Conservation (phyloP, 2,888 invertebrate species). For the Anorthoa munda region DNA sequence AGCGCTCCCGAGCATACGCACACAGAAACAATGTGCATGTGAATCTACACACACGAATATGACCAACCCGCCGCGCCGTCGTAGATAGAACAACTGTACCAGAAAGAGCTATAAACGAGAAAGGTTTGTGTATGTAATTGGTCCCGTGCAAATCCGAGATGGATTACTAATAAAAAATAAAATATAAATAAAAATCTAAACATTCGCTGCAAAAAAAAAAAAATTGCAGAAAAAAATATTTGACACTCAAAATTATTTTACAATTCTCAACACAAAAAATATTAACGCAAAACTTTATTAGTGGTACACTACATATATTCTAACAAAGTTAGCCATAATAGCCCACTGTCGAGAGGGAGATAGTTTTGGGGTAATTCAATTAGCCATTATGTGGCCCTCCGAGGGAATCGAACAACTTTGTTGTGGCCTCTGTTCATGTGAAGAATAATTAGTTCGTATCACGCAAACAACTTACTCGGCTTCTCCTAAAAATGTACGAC, state of each 20-base stretch:
- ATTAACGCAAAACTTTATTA: conserved; percentile 35
- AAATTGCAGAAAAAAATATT: too few relatives aligned
- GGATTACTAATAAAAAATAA: too few relatives aligned
- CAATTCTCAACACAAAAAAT: conserved; percentile 25
- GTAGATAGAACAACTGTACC: too few relatives aligned
- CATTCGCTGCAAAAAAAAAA: neutral
- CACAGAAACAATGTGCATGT: too few relatives aligned
- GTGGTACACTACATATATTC: conserved; percentile 53
- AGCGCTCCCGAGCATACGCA: too few relatives aligned
- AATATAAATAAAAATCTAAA: neutral
- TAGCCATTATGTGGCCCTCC: conserved; percentile 64
- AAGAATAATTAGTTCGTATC: conserved; percentile 63
- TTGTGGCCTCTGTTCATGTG: conserved; percentile 55
- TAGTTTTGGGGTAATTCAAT: conserved; percentile 71
- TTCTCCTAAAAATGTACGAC: conserved; percentile 36
- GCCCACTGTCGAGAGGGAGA: conserved; percentile 57
- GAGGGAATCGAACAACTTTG: conserved; percentile 65
- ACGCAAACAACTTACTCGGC: conserved; percentile 57
- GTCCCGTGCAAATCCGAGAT: too few relatives aligned
- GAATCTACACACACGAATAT: too few relatives aligned
- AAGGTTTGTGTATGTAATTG: too few relatives aligned
- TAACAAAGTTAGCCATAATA: conserved; percentile 61
- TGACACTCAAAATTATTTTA: neutral
- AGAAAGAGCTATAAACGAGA: too few relatives aligned
- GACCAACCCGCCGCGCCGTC: too few relatives aligned